Conservation (phyloP, 2,888 invertebrate genomes). For the Gibbula magus region DNA sequence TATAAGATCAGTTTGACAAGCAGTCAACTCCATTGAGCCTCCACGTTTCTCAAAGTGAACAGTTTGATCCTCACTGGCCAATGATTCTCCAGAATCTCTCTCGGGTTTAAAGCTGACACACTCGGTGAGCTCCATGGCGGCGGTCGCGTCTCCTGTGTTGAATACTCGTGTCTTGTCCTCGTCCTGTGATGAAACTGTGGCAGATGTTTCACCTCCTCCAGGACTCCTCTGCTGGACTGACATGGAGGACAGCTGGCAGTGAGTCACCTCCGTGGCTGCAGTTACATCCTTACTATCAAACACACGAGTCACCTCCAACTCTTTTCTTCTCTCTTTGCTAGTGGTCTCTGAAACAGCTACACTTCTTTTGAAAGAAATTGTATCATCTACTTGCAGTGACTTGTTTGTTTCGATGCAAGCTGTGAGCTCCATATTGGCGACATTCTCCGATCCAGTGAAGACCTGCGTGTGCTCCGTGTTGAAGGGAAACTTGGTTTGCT, state of each 20-base stretch:
- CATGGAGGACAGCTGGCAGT: not conserved
- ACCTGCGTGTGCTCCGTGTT: not conserved
- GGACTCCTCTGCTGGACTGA: not conserved
- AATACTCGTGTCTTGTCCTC: constrained; percentile 9
- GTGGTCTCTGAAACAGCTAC: not conserved
- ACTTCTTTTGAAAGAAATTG: not conserved
- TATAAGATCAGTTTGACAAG: not conserved
- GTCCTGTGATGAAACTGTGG: not conserved
- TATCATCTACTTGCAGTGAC: not conserved
- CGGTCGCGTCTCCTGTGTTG: not conserved
- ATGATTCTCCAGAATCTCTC: not conserved
- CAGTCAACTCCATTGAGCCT: not conserved
- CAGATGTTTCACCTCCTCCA: not conserved
- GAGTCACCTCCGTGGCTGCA: not conserved
- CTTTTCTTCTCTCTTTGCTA: not conserved
- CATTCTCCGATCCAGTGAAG: not conserved
- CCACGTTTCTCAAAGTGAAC: not conserved
- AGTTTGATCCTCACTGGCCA: not conserved
- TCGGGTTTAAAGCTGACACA: not conserved
- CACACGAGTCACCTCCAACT: not conserved
- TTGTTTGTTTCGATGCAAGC: not conserved
- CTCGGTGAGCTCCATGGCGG: constrained; percentile 16
- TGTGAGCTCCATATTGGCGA: not conserved
- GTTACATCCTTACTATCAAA: not conserved
- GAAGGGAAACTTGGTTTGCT: not conserved